These are phyloP conservation scores for Chroicocephalus ridibundus DNA, from an alignment of 2,113 vertebrate species.

Conservation along the genomic window DNA sequence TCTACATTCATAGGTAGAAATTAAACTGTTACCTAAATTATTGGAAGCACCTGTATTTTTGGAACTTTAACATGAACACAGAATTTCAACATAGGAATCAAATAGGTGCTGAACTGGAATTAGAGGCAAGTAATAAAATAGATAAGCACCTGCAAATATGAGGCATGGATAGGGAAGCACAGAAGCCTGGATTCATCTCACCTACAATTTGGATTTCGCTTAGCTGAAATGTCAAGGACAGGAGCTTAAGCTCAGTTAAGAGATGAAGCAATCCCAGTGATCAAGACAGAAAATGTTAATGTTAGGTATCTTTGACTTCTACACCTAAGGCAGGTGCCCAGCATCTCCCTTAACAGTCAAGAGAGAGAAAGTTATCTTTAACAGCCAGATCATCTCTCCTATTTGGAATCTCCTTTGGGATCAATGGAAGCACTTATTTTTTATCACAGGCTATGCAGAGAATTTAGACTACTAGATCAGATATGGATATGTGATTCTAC, in stretches of 20 bases:
- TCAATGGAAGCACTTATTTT: not conserved
- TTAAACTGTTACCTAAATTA: not conserved
- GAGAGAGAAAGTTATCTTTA: not conserved
- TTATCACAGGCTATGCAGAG: not conserved
- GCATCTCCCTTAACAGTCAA: not conserved
- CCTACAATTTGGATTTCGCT: not conserved
- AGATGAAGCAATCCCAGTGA: not conserved
- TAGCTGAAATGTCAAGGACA: not conserved
- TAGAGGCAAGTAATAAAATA: not conserved
- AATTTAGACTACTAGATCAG: not conserved
- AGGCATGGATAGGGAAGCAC: not conserved
- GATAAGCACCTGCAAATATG: not conserved
- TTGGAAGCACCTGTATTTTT: not conserved
- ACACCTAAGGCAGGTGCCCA: not conserved
- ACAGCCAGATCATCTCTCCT: not conserved
- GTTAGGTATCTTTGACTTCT: not conserved
- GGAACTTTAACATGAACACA: not conserved
- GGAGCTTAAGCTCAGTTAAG: not conserved
- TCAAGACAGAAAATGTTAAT: not conserved
- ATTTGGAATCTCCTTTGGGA: not conserved
- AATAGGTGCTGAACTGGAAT: not conserved
- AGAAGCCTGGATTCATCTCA: not conserved
- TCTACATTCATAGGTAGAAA: not conserved
- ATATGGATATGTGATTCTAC: not conserved
- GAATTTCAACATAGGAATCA: not conserved